A percentile compares a stretch with the other conserved stretches of the same genome.
Evolutionary conservation across 2,113 vertebrate genomes (phyloP).

Genomic region (Verasper variegatus): DNA sequence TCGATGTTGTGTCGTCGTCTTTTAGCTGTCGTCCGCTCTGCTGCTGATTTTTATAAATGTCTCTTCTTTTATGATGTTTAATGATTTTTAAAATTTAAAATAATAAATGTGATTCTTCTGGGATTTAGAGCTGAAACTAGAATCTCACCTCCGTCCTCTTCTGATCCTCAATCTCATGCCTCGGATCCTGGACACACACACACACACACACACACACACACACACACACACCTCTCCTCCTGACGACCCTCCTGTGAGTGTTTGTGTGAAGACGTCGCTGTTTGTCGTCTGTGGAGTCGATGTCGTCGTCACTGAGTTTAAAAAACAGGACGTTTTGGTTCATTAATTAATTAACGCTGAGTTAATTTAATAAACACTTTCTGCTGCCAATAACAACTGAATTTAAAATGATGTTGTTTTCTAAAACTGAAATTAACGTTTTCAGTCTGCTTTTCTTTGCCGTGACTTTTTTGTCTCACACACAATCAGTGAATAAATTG

Average conservation of each 20-base stretch:
- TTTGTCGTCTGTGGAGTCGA: not conserved
- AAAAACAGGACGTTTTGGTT: not conserved
- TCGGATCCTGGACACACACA: slow-evolving; percentile 47
- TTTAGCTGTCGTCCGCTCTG: slow-evolving; percentile 44
- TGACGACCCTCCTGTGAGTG: slow-evolving; percentile 70
- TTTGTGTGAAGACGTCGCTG: slow-evolving; percentile 1
- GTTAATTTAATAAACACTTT: no score
- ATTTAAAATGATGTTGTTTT: no score
- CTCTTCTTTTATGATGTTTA: slow-evolving; percentile 10
- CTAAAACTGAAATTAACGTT: no score
- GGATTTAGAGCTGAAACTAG: not conserved
- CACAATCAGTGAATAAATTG: no score
- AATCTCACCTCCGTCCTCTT: slow-evolving; percentile 24
- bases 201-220: not conserved
- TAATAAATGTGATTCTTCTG: not conserved
- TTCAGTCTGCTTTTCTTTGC: no score
- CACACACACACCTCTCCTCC: not conserved
- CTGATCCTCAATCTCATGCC: slow-evolving; percentile 26
- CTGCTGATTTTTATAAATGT: no score
- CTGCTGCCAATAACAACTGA: no score
- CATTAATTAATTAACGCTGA: no score
- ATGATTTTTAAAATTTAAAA: not conserved
- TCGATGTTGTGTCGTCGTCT: slow-evolving; percentile 48
- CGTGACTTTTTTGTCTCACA: no score
- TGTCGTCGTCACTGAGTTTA: not conserved